Evolutionary conservation across 2,797 vertebrate species (phyloP).

Genomic region (Myoxocephalus aenaeus): DNA sequence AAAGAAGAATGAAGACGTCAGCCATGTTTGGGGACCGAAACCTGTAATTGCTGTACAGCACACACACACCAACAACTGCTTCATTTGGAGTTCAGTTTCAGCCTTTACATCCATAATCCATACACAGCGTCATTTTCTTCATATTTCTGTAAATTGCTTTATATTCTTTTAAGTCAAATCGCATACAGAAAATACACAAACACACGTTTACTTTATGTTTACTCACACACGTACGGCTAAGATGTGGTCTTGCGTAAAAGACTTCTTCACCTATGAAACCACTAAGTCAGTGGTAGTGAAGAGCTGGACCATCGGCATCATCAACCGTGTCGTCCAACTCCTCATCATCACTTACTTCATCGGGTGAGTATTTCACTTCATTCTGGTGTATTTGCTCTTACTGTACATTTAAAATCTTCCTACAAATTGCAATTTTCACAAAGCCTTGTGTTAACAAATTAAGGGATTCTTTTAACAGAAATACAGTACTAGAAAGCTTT

Average conservation of each 20-base stretch:
- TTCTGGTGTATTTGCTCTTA: background rate
- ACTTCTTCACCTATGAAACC: constrained; percentile 94
- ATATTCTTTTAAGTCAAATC: background rate
- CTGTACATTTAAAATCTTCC: background rate
- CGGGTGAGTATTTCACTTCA: constrained; percentile 84
- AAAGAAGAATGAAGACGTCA: background rate
- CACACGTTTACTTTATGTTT: background rate
- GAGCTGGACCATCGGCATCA: constrained; percentile 92
- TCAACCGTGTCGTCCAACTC: constrained; percentile 91
- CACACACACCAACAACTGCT: background rate
- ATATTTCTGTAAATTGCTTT: background rate
- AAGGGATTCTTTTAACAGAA: no score
- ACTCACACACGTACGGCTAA: background rate
- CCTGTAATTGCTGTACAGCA: background rate
- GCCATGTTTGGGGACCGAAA: background rate
- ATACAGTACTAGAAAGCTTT: no score
- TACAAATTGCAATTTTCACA: background rate
- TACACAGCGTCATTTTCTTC: background rate
- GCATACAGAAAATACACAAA: constrained; percentile 6
- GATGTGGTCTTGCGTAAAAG: constrained; percentile 81
- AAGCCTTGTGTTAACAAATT: background rate
- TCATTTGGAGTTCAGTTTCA: background rate
- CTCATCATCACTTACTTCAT: constrained; percentile 94
- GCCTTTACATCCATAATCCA: background rate
- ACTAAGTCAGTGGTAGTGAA: constrained; percentile 94